Evolutionary conservation across 1,140 invertebrate species (phyloP), one percentile per base, ranked within the genome.

Genomic region (Euura saliciscinereae): DNA sequence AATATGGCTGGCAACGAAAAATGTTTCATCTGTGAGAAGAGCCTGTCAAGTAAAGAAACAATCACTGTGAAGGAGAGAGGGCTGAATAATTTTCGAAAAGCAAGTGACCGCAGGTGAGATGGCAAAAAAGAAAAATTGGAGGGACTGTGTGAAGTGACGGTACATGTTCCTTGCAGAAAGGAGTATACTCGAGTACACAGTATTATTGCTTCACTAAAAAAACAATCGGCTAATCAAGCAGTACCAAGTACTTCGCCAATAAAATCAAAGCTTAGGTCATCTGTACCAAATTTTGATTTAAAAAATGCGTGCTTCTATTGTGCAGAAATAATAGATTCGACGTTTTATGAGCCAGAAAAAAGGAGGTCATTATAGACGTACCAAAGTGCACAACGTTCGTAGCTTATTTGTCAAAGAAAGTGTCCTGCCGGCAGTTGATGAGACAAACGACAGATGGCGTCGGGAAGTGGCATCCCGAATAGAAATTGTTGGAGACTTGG

Each of bases 171-270:
- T 6, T 59, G 51, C 13, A 59, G 51, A 59, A 59, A 59, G 6
- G 51, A 59, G 13, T 59, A 59, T 59, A 59, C 51, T 59, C 51
- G 51, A 4, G 51, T 4, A 6, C 51, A 59, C 51, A 59, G 51
- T 59, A 59, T 59, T 59, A 59, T 59, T 59, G 51, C 51, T 59
- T 59, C 51, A 59, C 13, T 59, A 4, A 59, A 59, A 59, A 59
- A 4, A 59, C 51, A 59, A 59, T 59, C 51, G 3, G 6, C 51
- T 6, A 59, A 59, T 59, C 51, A 59, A 59, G 3, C 51, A 59
- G 51, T 59, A 6, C 51, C 3, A 3, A n/a, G 8, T 59, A 59
- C 3, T 59, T 28, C 28, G 28, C 28, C 28, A 28, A 28, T 28
- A 28, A 28, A 28, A 28, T 28, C 28, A 28, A 28, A 59, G 6